phyloP scores from a whole-genome alignment of 2,888 invertebrate genomes.

The Alloscopus bannaensis region DNA sequence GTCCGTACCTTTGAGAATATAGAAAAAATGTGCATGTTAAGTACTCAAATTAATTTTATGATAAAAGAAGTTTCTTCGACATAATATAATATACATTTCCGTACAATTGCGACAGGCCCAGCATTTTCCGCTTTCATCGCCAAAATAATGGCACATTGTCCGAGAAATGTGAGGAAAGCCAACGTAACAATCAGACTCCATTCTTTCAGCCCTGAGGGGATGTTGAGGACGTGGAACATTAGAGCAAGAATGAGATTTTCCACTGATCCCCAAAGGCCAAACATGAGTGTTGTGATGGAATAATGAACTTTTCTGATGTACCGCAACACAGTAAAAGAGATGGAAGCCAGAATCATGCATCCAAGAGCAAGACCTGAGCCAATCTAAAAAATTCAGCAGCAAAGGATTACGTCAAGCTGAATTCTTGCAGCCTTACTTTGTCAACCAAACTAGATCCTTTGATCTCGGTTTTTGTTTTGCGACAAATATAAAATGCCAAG shows the following conservation, averaged over 20 bases:
- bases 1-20: conserved; percentile 10
- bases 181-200: conserved; percentile 54
- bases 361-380: conserved; percentile 65
- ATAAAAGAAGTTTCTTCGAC: conserved; percentile 21
- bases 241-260: conserved; percentile 61
- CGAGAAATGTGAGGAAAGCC: conserved; percentile 64
- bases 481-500: no score
- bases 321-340: conserved; percentile 67
- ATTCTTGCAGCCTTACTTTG: no score
- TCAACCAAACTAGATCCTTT: no score
- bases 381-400: no score
- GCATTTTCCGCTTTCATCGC: conserved; percentile 69
- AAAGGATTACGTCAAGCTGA: no score
- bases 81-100: conserved; percentile 62
- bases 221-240: conserved; percentile 49
- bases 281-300: conserved; percentile 65
- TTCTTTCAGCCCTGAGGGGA: conserved; percentile 53
- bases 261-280: conserved; percentile 69
- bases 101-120: conserved; percentile 63
- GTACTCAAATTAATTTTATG: not conserved
- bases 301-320: conserved; percentile 67
- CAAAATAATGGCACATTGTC: conserved; percentile 68
- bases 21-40: not conserved
- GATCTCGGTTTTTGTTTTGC: no score
- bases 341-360: conserved; percentile 63